A percentile compares a stretch with the other conserved stretches of the same genome.
These are phyloP conservation scores for Pseudobourletiella spinata DNA, from an alignment of 1,140 invertebrate genomes.

Conservation along the genomic window DNA sequence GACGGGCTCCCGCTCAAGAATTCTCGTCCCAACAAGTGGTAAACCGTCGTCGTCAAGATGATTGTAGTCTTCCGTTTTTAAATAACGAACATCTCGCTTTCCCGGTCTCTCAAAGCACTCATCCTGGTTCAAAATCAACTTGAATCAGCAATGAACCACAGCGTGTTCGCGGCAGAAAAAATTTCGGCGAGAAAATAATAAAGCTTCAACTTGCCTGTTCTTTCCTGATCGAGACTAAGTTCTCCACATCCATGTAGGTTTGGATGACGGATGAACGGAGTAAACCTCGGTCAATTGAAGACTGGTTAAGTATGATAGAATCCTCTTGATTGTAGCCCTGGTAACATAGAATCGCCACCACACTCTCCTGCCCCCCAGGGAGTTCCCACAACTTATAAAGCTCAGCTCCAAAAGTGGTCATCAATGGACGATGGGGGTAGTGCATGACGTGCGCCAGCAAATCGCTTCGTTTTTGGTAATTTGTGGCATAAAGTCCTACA, in stretches of 20 bases:
- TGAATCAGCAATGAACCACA: too few species aligned
- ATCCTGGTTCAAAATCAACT: too few species aligned
- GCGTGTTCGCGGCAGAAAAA: too few species aligned
- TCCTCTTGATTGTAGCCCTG: slow-evolving; percentile 99
- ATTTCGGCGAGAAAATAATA: too few species aligned
- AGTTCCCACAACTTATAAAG: slow-evolving; percentile 89
- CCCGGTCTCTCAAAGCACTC: slow-evolving; percentile 13
- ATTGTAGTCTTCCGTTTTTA: neutral
- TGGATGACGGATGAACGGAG: slow-evolving; percentile 97
- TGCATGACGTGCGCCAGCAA: slow-evolving; percentile 93
- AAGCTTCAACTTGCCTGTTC: slow-evolving; percentile 14
- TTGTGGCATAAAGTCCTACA: slow-evolving; percentile 98
- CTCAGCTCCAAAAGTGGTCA: slow-evolving; percentile 94
- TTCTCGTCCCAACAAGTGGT: neutral
- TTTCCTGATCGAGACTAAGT: slow-evolving; percentile 85
- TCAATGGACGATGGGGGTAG: slow-evolving; percentile 96
- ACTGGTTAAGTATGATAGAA: slow-evolving; percentile 95
- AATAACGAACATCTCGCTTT: neutral
- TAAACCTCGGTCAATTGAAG: slow-evolving; percentile 94
- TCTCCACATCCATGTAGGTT: slow-evolving; percentile 94
- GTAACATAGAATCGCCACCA: slow-evolving; percentile 96
- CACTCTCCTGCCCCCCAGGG: slow-evolving; percentile 90
- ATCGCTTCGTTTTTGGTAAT: slow-evolving; percentile 97
- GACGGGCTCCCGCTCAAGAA: slow-evolving; percentile 3
- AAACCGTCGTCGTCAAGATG: slow-evolving; percentile 22